These are phyloP conservation scores for Sternarchorhynchus goeldii DNA, from an alignment of 2,797 vertebrate species.

Conservation along the genomic window DNA sequence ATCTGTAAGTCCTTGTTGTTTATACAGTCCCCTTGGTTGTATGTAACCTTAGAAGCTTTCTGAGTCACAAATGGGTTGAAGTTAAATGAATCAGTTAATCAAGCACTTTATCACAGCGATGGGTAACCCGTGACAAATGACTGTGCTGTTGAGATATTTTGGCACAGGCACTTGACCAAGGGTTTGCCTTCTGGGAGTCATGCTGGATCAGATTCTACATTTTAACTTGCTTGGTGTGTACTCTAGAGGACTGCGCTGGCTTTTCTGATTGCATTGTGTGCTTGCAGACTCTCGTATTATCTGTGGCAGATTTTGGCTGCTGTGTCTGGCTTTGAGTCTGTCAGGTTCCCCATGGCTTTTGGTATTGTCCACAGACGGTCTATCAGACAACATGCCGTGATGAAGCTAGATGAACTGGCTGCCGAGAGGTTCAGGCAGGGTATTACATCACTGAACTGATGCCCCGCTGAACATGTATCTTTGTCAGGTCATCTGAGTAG, in stretches of 20 bases:
- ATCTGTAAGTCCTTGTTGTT: slow-evolving; percentile 1
- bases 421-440: slow-evolving; percentile 3
- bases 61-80: slow-evolving; percentile 21
- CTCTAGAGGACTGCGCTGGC: not conserved
- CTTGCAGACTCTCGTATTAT: not conserved
- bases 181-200: not conserved
- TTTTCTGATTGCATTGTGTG: not conserved
- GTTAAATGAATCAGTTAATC: slow-evolving; percentile 15
- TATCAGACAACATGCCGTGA: slow-evolving; percentile 3
- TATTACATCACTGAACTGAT: slow-evolving; percentile 3
- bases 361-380: not conserved
- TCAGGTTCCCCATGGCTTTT: slow-evolving; percentile 16
- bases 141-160: not conserved
- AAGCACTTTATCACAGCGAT: not conserved
- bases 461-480: slow-evolving; percentile 1
- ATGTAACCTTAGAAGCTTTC: slow-evolving; percentile 9
- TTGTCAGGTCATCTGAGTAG: slow-evolving; percentile 56
- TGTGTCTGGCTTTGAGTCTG: slow-evolving; percentile 1
- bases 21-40: slow-evolving; percentile 6
- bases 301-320: slow-evolving; percentile 23
- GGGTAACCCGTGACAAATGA: not conserved
- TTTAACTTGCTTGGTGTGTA: not conserved
- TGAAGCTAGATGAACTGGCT: not conserved
- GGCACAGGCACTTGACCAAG: too few relatives aligned
- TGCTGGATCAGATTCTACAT: not conserved